phyloP scores from a whole-genome alignment of 2,113 vertebrate genomes.

The Ictalurus punctatus region DNA sequence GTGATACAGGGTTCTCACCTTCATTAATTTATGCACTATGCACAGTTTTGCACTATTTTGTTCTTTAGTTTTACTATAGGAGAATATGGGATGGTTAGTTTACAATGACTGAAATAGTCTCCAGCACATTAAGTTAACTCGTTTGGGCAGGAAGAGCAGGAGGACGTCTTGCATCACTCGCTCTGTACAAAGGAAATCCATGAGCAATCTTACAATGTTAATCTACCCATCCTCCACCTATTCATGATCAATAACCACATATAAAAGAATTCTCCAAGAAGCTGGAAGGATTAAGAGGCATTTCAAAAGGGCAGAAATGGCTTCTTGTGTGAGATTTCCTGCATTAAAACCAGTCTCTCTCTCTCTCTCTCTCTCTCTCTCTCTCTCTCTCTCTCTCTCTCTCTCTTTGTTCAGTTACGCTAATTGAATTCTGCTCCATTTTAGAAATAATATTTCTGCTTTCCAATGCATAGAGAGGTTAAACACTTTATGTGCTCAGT shows the following conservation, averaged over 20 bases:
- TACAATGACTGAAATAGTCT: background rate
- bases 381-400: constrained; percentile 54
- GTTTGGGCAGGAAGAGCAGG: constrained; percentile 11
- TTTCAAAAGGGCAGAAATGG: constrained; percentile 65
- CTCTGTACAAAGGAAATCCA: constrained; percentile 55
- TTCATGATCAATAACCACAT: constrained; percentile 74
- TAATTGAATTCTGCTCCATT: constrained; percentile 75
- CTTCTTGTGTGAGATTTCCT: constrained; percentile 71
- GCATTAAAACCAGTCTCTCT: constrained; percentile 66
- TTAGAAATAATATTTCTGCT: constrained; percentile 75
- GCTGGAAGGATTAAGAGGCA: constrained; percentile 66
- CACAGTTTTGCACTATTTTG: background rate
- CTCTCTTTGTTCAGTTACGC: constrained; percentile 62
- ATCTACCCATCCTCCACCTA: constrained; percentile 66
- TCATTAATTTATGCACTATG: too few relatives aligned
- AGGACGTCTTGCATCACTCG: constrained; percentile 52
- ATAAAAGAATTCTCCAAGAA: constrained; percentile 65
- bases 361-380: constrained; percentile 43
- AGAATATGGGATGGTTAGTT: background rate
- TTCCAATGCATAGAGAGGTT: constrained; percentile 75
- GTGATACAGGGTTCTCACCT: background rate
- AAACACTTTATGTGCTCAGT: constrained; percentile 76
- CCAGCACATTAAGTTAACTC: background rate
- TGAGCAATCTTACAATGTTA: constrained; percentile 59
- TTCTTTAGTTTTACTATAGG: background rate